Base-by-base conservation (phyloP, 1,140 invertebrate genomes). In the Pogonomyrmex barbatus region DNA sequence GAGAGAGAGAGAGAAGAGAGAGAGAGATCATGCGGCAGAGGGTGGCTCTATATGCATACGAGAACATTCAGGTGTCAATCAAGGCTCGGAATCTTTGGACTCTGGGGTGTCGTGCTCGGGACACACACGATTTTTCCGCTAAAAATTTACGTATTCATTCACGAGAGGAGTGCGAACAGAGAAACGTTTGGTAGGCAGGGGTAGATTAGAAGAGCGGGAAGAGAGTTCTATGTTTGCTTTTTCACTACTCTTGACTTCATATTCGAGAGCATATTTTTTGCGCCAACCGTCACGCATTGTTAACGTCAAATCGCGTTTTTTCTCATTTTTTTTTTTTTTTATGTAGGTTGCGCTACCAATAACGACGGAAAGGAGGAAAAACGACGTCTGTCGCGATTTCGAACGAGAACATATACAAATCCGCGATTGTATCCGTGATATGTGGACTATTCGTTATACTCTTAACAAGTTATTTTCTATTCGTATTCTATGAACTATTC, bases 11-110 rank as follows among this genome's bases (percentile, higher is more conserved):
- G 42, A 70, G 24, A 24, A 6, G 75, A 47, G 45, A 47, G 45
- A 67, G 56, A 58, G 50, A 63, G 42, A 70, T 39, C 12, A 5
- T 5, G 70, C 54, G 76, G 50, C 70, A 87, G 82, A 83, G 81
- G 87, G 85, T 65, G 82, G 85, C 83, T 90, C 81, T 86, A 87
- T 91, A 89, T 90, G 91, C 89, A 90, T 90, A 88, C 89, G 90
- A 92, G 91, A 91, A 88, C 91, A 92, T 92, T 92, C 88, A 92
- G 73, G 60, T 87, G 91, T 92, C 91, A 92, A 92, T 92, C 91
- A 92, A 71, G 56, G 47, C 47, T 71, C 85, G 70, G 83, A 84
- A 84, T 76, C 89, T 67, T 85, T 90, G 83, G 76, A 85, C 86
- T 62, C 70, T 85, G 65, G 86, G 89, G 87, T 83, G 68, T 73